Conservation (phyloP, 2,113 vertebrate genomes). For the Plecturocebus donacophilus region DNA sequence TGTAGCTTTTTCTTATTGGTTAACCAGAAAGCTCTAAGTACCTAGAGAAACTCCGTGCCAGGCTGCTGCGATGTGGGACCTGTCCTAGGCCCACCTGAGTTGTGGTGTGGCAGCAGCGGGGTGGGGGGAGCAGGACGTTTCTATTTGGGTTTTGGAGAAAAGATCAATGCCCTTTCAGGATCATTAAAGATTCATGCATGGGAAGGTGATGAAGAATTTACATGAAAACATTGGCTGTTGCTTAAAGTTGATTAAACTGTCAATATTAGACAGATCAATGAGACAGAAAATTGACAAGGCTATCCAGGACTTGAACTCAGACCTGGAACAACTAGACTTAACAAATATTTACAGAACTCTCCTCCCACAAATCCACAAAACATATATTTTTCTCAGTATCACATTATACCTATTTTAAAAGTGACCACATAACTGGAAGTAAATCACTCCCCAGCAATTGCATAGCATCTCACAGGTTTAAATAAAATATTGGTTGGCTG, state of each 20-base stretch:
- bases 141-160: not conserved
- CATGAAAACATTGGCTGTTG: not conserved
- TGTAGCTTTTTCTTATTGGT: not conserved
- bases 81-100: not conserved
- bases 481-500: too few species aligned
- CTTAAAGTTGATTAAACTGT: not conserved
- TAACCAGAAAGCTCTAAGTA: not conserved
- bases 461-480: too few species aligned
- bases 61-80: not conserved
- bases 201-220: not conserved
- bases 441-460: too few species aligned
- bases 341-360: too few species aligned
- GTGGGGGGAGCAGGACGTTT: not conserved
- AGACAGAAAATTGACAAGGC: too few species aligned
- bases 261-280: too few species aligned
- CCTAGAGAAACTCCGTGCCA: not conserved
- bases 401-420: too few species aligned
- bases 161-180: not conserved
- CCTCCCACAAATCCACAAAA: too few species aligned
- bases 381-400: too few species aligned
- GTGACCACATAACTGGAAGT: too few species aligned
- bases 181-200: not conserved
- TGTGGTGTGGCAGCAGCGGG: not conserved
- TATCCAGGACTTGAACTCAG: too few species aligned
- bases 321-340: too few species aligned